Evolutionary conservation across 2,113 vertebrate species (phyloP).

Genomic region (Axis porcinus): DNA sequence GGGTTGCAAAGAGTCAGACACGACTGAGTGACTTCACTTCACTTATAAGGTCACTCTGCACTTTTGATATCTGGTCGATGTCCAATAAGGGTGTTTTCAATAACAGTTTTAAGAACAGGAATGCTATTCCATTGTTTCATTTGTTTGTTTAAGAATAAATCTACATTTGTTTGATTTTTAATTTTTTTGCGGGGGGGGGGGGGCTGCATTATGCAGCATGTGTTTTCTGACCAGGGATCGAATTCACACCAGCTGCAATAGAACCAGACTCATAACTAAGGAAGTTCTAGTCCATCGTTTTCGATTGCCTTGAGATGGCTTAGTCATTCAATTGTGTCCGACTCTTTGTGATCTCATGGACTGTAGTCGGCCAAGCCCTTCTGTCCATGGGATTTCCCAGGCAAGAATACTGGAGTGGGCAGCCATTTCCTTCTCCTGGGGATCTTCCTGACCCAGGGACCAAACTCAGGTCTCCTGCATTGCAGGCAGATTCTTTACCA

Average conservation of each 20-base stretch:
- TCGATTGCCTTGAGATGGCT: neutral
- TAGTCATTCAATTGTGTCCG: rapidly evolving
- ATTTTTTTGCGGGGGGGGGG: too few species aligned
- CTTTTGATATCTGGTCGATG: neutral
- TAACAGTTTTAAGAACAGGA: neutral
- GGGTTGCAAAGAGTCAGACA: neutral
- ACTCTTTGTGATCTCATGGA: neutral
- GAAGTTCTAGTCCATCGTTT: neutral
- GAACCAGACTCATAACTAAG: neutral
- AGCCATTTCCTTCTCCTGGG: neutral
- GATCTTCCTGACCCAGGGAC: neutral
- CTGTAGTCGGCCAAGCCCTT: neutral
- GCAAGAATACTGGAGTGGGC: neutral
- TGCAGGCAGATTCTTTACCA: neutral
- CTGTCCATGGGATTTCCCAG: neutral
- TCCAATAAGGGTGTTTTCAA: rapidly evolving
- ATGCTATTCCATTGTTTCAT: neutral
- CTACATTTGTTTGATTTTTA: neutral
- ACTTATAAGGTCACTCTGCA: neutral
- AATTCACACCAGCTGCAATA: neutral
- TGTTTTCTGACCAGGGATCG: neutral
- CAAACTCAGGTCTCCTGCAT: neutral
- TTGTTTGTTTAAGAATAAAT: neutral
- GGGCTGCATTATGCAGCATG: neutral
- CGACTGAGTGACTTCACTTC: neutral